Base-by-base conservation (phyloP, 2,888 invertebrate genomes). In the Bruchidius siliquastri region DNA sequence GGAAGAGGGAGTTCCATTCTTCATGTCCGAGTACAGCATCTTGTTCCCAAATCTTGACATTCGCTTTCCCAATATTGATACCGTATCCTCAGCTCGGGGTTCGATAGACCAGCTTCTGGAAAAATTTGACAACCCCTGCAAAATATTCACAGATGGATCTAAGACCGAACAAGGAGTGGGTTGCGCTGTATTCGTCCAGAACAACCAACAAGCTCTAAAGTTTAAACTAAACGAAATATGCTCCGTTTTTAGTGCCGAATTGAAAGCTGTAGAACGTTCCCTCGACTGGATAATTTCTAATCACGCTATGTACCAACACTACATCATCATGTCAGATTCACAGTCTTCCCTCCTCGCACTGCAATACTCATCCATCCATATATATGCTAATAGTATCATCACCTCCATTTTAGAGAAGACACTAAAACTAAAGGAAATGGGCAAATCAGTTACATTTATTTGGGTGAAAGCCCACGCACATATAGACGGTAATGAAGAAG, bases 161-260 rank as follows among this genome's bases (percentile, higher is more conserved):
- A 71, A 49, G 30, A 20, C 21, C 71, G 20, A 21, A 20, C 32
- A 72, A 20, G 67, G 72, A 21, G 26, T 67, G 20, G 67, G 72
- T 67, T 72, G n/a, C 18, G 72, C 67, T 10, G 4, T 71, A 20
- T 49, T 49, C 21, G 3, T 49, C 20, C 66, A 26, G 10, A 71
- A 71, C 49, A 10, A 26, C 8, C 26, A 26, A 26, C 18, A 20
- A 67, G 22, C 72, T 20, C 10, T 72, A 22, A 71, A 18, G 20
- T 71, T 2, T n/a, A 71, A 71, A 26, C 30, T 71, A n/a, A 20
- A 26, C n/a, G 49, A 8, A 32, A 20, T 3, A 3, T 71, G 71
- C 21, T 71, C 71, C 20, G 21, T 71, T 21, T 71, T n/a, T 20
- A 71, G 30, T n/a, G 71, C 71, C 71, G 71, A 71, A 71, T 32